Percentiles rank a stretch among this genome's conserved stretches.
Conservation (phyloP, 2,888 invertebrate species). For the Barypeithes pellucidus region DNA sequence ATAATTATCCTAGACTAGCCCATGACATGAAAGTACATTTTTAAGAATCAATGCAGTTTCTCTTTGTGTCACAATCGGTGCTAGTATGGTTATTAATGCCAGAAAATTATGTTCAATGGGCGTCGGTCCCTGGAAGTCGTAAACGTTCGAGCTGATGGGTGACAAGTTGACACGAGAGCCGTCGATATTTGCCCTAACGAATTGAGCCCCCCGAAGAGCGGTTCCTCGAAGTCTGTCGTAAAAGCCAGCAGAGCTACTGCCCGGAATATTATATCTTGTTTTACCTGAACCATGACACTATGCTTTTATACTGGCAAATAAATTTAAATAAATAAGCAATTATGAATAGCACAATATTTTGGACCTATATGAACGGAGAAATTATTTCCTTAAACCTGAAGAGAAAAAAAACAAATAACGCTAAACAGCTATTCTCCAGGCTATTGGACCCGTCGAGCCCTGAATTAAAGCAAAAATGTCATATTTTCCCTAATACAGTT, state of each 20-base stretch:
- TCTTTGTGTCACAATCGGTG: constrained; percentile 35
- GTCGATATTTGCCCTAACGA: constrained; percentile 57
- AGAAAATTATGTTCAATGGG: constrained; percentile 31
- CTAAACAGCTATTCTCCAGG: too few species aligned
- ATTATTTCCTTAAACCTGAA: too few species aligned
- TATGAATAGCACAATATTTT: too few species aligned
- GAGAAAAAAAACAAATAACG: too few species aligned
- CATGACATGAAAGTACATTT: constrained; percentile 17
- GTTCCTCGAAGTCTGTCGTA: constrained; percentile 69
- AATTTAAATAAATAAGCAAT: too few species aligned
- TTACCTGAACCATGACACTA: constrained; percentile 46
- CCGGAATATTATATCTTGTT: constrained; percentile 41
- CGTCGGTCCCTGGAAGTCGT: constrained; percentile 64
- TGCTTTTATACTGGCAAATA: too few species aligned
- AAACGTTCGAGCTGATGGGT: constrained; percentile 63
- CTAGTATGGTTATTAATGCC: constrained; percentile 32
- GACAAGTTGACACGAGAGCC: constrained; percentile 65
- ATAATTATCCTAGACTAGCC: too few species aligned
- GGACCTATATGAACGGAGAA: too few species aligned
- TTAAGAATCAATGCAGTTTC: constrained; percentile 23
- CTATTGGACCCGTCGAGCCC: too few species aligned
- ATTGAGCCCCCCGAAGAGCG: constrained; percentile 62
- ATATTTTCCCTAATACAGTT: too few species aligned
- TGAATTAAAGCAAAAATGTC: too few species aligned
- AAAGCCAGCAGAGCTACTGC: constrained; percentile 53